phyloP scores from a whole-genome alignment of 2,888 invertebrate species.

The Tetheella fluctuosa region DNA sequence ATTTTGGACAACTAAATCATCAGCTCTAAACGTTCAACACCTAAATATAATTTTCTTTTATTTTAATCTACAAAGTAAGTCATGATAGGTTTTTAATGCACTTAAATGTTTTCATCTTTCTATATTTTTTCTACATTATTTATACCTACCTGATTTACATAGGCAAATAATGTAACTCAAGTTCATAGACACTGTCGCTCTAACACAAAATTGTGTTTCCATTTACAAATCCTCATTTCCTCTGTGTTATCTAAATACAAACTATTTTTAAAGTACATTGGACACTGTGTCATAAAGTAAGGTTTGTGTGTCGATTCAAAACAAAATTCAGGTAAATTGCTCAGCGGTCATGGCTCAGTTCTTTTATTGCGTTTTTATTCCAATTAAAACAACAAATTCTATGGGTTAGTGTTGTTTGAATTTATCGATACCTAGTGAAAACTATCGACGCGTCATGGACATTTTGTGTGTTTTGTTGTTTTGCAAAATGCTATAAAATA shows the following conservation, averaged over 20 bases:
- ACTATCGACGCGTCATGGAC: background rate
- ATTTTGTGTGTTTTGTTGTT: no score
- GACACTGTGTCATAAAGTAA: background rate
- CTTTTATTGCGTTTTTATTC: slow-evolving; percentile 20
- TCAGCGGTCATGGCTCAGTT: slow-evolving; percentile 6
- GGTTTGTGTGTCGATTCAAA: background rate
- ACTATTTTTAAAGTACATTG: background rate
- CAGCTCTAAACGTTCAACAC: no score
- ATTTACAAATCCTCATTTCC: background rate
- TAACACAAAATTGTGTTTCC: background rate
- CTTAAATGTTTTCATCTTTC: no score
- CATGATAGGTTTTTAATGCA: no score
- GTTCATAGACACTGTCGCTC: background rate
- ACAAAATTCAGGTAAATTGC: background rate
- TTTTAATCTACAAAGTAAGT: no score
- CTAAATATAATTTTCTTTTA: no score
- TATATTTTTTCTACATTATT: no score
- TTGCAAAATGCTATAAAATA: no score
- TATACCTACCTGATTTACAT: no score
- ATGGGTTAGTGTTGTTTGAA: background rate
- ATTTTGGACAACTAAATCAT: no score
- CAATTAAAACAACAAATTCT: slow-evolving; percentile 11
- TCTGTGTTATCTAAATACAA: background rate
- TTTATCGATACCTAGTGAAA: background rate
- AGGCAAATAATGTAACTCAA: background rate